These are phyloP conservation scores for Acanthochromis polyacanthus DNA, from an alignment of 2,113 vertebrate species.

Conservation along the genomic window DNA sequence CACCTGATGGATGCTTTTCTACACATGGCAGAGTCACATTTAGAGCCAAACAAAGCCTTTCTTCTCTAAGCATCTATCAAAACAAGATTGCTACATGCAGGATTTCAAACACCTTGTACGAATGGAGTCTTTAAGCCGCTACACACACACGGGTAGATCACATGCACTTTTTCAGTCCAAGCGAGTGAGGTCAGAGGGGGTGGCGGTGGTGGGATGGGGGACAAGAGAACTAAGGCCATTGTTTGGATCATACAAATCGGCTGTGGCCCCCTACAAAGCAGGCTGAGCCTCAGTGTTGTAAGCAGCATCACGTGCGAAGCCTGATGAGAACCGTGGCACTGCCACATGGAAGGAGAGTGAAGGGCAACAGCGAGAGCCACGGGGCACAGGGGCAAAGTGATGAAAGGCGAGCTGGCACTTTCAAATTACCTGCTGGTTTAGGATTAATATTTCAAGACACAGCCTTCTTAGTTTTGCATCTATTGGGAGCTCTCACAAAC, in stretches of 20 bases:
- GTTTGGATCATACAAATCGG: slow-evolving; percentile 80
- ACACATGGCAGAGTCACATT: not conserved
- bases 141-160: slow-evolving; percentile 64
- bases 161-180: slow-evolving; percentile 58
- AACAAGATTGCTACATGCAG: slow-evolving; percentile 46
- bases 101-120: slow-evolving; percentile 73
- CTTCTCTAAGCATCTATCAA: slow-evolving; percentile 46
- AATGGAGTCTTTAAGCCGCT: slow-evolving; percentile 66
- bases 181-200: slow-evolving; percentile 21
- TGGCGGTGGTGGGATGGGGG: not conserved
- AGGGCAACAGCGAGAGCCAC: slow-evolving; percentile 12
- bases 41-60: slow-evolving; percentile 49
- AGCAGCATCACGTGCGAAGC: slow-evolving; percentile 62
- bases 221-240: slow-evolving; percentile 71
- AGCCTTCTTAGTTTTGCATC: not conserved
- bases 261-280: slow-evolving; percentile 61
- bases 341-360: slow-evolving; percentile 35
- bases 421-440: not conserved
- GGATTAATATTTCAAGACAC: slow-evolving; percentile 13
- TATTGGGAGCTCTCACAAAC: not conserved
- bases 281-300: slow-evolving; percentile 68
- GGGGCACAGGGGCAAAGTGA: slow-evolving; percentile 3
- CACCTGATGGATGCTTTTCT: not conserved
- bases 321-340: slow-evolving; percentile 54
- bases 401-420: slow-evolving; percentile 1